Evolutionary conservation across 1,140 invertebrate species (phyloP).

Genomic region (Phymorhynchus buccinoides): DNA sequence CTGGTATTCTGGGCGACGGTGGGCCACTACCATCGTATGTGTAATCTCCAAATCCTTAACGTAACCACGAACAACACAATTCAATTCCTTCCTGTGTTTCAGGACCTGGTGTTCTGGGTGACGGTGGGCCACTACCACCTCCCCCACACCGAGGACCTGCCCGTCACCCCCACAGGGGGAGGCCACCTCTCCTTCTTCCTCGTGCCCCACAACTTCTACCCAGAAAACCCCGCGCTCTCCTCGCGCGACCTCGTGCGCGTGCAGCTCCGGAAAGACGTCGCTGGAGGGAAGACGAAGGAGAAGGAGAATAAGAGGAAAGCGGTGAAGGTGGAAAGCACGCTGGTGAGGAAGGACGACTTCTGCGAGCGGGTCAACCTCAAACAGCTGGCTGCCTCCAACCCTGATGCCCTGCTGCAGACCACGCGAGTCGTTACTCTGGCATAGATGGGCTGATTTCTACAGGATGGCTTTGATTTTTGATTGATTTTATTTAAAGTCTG

Average conservation of each 20-base stretch:
- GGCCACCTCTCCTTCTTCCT: conserved; percentile 55
- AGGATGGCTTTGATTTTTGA: too few species aligned
- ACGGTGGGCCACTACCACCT: conserved; percentile 59
- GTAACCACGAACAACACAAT: too few species aligned
- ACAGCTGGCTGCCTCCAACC: too few species aligned
- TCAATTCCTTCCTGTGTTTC: conserved; percentile 22
- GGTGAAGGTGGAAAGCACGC: background rate
- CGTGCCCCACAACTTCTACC: conserved; percentile 62
- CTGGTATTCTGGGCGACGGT: too few species aligned
- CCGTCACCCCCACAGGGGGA: conserved; percentile 55
- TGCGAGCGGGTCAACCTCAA: too few species aligned
- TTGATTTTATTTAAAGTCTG: too few species aligned
- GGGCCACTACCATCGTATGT: too few species aligned
- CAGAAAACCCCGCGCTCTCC: conserved; percentile 50
- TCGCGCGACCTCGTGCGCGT: conserved; percentile 51
- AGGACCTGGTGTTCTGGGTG: conserved; percentile 65
- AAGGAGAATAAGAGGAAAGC: background rate
- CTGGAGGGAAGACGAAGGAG: conserved; percentile 1
- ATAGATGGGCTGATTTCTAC: too few species aligned
- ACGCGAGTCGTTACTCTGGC: too few species aligned
- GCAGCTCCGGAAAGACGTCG: conserved; percentile 25
- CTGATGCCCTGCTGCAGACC: too few species aligned
- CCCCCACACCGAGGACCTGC: conserved; percentile 60
- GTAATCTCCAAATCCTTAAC: too few species aligned
- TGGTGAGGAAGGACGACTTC: conserved; percentile 7